Base-by-base conservation (phyloP, 2,888 invertebrate species). In the Pandemis cinnamomeana region DNA sequence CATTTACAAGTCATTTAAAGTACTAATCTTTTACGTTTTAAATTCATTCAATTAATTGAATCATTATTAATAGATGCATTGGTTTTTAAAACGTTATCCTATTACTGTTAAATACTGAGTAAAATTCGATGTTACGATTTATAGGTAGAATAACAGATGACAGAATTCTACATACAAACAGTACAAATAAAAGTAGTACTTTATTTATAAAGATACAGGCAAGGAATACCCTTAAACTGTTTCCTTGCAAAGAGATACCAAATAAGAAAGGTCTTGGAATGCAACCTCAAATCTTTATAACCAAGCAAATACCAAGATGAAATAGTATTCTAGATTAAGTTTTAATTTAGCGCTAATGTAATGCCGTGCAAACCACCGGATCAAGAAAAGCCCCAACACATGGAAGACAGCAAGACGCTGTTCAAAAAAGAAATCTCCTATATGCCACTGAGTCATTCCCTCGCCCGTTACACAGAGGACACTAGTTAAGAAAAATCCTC, bases 161-260 rank as follows among this genome's bases (percentile, higher is more conserved):
- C 53, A 36, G 41, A 27, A 53, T 67, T 55, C 42, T 67, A 53
- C 53, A 55, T 55, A 55, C 51, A 51, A 46, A 46, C 46, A 11
- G 15, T 46, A 46, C 20, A 46, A 64, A 48, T 36, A 64, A 64
- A n/a, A 6, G 6, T 11, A 46, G 11, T 46, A 55, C 55, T 55
- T 20, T 7, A 55, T 58, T 58, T 10, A 27, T 58, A 58, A 10
- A 5, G 27, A 0, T 58, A 58, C 27, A 27, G 10, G 15, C 27
- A 27, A 27, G 58, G 11, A 27, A 27, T 27, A 58, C 5, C 7
- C 27, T 58, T 53, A 15, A 53, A 3, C 15, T 7, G 15, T 15
- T 53, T 53, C 53, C 20, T 7, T 53, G 53, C 53, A n/a, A 5
- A 48, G 5, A 51, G 6, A 6, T 11, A 51, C n/a, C 44, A 44